These are phyloP conservation scores for Myocastor coypus DNA, from an alignment of 2,113 vertebrate species.

Conservation along the genomic window DNA sequence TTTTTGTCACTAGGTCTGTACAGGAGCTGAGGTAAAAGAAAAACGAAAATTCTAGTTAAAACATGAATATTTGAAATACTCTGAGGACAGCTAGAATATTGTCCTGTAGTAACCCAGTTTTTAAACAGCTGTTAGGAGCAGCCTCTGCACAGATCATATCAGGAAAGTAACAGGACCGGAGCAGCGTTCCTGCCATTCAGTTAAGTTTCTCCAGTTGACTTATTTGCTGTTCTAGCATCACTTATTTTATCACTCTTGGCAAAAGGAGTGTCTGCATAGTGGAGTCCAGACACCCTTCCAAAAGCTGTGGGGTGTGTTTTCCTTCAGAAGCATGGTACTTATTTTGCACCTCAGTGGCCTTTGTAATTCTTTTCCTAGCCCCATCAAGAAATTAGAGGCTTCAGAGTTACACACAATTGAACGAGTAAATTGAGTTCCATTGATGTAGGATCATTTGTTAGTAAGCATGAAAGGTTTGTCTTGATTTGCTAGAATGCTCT, in stretches of 20 bases:
- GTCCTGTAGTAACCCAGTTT: neutral
- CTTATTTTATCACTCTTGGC: neutral
- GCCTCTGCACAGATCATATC: neutral
- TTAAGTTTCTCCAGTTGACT: neutral
- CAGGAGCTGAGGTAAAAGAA: neutral
- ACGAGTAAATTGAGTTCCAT: neutral
- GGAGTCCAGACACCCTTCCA: neutral
- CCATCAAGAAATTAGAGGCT: neutral
- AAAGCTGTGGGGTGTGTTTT: neutral
- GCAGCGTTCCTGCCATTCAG: neutral
- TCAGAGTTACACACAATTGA: constrained; percentile 2
- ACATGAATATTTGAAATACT: neutral
- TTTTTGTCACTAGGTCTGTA: neutral
- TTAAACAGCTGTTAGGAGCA: neutral
- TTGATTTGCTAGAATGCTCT: neutral
- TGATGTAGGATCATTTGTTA: neutral
- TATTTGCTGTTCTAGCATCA: constrained; percentile 4
- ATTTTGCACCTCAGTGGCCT: neutral
- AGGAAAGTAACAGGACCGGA: neutral
- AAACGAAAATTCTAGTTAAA: neutral
- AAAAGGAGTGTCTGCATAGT: constrained; percentile 8
- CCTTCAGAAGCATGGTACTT: neutral
- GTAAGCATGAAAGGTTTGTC: neutral
- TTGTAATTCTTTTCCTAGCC: constrained; percentile 9
- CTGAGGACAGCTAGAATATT: no score